phyloP scores from a whole-genome alignment of 2,113 vertebrate species.

The Clarias gariepinus region DNA sequence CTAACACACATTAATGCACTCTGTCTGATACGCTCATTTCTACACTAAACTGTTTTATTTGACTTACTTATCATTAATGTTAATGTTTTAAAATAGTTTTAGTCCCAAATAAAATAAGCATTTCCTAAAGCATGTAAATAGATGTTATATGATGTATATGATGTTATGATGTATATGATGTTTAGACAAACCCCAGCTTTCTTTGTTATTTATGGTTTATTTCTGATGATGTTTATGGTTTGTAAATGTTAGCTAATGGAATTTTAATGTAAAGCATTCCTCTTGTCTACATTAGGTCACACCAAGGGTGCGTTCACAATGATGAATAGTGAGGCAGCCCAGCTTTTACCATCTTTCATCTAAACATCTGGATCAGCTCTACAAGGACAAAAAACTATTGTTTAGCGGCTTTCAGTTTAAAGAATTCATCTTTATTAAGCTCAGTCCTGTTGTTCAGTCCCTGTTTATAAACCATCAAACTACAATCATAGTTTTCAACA shows the following conservation, averaged over 20 bases:
- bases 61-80: no score
- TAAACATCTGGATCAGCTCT: not conserved
- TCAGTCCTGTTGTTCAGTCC: not conserved
- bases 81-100: no score
- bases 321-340: not conserved
- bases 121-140: not conserved
- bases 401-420: not conserved
- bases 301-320: conserved; percentile 36
- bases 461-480: not conserved
- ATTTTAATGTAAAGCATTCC: not conserved
- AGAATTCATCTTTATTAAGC: not conserved
- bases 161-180: no score
- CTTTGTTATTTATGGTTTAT: not conserved
- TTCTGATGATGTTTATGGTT: not conserved
- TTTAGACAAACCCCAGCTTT: not conserved
- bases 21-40: no score
- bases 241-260: not conserved
- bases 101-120: no score
- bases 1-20: no score
- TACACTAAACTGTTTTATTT: no score
- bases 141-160: no score
- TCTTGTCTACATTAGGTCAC: conserved; percentile 39
- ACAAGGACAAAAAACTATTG: not conserved
- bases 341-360: not conserved
- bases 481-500: not conserved